Conservation (phyloP, 2,888 invertebrate species). For the Aquatica leii region DNA sequence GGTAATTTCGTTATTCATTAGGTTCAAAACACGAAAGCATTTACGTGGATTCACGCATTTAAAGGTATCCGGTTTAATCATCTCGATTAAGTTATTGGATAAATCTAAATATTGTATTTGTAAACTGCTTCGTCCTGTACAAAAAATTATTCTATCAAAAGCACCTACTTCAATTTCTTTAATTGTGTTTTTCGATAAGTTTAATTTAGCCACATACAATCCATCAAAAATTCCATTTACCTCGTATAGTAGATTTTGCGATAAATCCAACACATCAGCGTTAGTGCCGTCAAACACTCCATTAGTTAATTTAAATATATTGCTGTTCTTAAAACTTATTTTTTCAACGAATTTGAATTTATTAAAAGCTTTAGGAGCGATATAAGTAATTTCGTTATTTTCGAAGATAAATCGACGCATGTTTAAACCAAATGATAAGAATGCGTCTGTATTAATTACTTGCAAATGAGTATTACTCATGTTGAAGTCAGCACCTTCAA, state of each 20-base stretch:
- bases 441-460: constrained; percentile 14
- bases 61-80: constrained; percentile 9
- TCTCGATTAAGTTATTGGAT: constrained; percentile 20
- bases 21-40: not conserved
- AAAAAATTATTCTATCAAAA: constrained; percentile 18
- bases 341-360: constrained; percentile 16
- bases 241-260: constrained; percentile 11
- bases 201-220: constrained; percentile 14
- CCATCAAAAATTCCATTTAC: constrained; percentile 8
- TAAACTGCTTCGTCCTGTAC: constrained; percentile 6
- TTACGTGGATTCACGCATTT: not conserved
- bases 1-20: constrained; percentile 16
- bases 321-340: constrained; percentile 17
- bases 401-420: constrained; percentile 17
- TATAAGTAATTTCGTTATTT: constrained; percentile 21
- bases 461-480: constrained; percentile 24
- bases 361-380: constrained; percentile 20
- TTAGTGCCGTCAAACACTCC: constrained; percentile 18
- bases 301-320: not conserved
- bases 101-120: constrained; percentile 12
- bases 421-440: constrained; percentile 7
- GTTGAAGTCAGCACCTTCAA: constrained; percentile 21
- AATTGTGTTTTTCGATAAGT: constrained; percentile 24
- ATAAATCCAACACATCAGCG: constrained; percentile 14
- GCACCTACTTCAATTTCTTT: constrained; percentile 1